Conservation (phyloP, 2,888 invertebrate genomes). For the Pollenia angustigena region DNA sequence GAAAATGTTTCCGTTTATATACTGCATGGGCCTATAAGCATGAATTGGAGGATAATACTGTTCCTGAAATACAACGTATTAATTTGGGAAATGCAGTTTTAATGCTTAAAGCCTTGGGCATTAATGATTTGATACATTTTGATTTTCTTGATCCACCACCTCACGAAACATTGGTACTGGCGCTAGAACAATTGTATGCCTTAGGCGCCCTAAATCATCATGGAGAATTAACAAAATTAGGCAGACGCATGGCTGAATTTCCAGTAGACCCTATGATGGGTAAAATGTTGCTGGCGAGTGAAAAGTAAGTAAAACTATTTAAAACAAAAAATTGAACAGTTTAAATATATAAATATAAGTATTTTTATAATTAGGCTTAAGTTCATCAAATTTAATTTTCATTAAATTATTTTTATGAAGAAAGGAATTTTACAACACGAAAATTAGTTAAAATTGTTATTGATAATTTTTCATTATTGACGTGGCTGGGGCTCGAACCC, state of each 20-base stretch:
- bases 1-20: constrained; percentile 98
- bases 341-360: no score
- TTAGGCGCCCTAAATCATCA: constrained; percentile 98
- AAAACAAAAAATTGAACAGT: no score
- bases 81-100: constrained; percentile 98
- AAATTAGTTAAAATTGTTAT: no score
- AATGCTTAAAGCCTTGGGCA: constrained; percentile 97
- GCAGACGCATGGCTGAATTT: constrained; percentile 99
- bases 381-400: no score
- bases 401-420: no score
- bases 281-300: constrained; percentile 98
- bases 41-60: constrained; percentile 98
- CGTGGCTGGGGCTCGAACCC: no score
- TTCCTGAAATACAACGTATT: constrained; percentile 99
- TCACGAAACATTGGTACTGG: constrained; percentile 95
- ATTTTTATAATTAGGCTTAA: no score
- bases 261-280: constrained; percentile 99
- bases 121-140: constrained; percentile 98
- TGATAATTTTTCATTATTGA: no score
- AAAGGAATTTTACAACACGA: no score
- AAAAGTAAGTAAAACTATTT: constrained; percentile 89
- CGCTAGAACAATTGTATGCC: constrained; percentile 98
- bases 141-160: constrained; percentile 99
- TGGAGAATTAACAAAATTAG: constrained; percentile 98
- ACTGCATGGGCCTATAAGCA: constrained; percentile 99